Percentiles rank a stretch among this genome's conserved stretches.
These are phyloP conservation scores for Acleris sparsana DNA, from an alignment of 2,888 invertebrate genomes.

Conservation along the genomic window DNA sequence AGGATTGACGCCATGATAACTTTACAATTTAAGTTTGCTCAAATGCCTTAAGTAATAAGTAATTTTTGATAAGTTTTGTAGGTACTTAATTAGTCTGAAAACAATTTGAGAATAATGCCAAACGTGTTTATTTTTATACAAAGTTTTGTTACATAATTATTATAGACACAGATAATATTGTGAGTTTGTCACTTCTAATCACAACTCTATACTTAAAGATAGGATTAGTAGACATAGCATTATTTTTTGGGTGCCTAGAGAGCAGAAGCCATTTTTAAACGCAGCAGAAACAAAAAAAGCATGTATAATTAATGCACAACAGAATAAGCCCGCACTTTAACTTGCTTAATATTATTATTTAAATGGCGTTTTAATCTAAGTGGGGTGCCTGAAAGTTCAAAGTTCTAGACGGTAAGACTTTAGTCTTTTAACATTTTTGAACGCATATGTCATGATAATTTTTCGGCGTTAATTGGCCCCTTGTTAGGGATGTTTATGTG, in stretches of 20 bases:
- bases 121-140: neutral
- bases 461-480: neutral
- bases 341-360: neutral
- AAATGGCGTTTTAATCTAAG: neutral
- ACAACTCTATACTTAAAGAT: too few relatives aligned
- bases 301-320: neutral
- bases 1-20: constrained; percentile 24
- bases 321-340: neutral
- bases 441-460: neutral
- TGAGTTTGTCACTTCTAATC: too few relatives aligned
- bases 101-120: constrained; percentile 8
- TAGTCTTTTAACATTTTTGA: too few relatives aligned
- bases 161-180: too few relatives aligned
- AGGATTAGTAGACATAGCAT: too few relatives aligned
- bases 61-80: constrained; percentile 43
- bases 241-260: too few relatives aligned
- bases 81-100: constrained; percentile 43
- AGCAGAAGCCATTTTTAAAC: too few relatives aligned
- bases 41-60: constrained; percentile 54
- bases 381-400: too few relatives aligned
- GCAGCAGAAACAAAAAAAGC: neutral
- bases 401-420: too few relatives aligned
- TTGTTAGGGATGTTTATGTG: constrained; percentile 6
- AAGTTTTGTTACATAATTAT: too few relatives aligned
- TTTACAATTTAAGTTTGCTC: constrained; percentile 57